Evolutionary conservation across 2,113 vertebrate species (phyloP).

Genomic region (Lethenteron camtschaticum): DNA sequence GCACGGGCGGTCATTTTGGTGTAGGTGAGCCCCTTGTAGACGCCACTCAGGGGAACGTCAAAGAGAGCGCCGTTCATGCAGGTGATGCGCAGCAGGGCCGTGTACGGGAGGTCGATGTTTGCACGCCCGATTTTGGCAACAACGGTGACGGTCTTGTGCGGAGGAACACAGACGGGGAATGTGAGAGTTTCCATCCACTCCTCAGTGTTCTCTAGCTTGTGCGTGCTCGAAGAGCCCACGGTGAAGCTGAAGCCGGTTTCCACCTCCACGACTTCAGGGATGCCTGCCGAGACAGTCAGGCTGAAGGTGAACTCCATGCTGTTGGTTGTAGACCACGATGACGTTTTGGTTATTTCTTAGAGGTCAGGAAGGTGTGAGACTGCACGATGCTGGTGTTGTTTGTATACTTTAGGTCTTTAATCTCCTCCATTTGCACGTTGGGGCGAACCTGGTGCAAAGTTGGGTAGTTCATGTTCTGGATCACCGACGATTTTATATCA

Average conservation of each 20-base stretch:
- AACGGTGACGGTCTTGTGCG: constrained; percentile 8
- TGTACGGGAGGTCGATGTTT: constrained; percentile 13
- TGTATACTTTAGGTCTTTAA: constrained; percentile 6
- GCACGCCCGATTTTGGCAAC: constrained; percentile 11
- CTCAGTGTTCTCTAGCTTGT: too few relatives aligned
- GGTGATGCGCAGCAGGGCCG: constrained; percentile 10
- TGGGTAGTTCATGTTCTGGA: constrained; percentile 11
- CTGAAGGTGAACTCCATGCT: not conserved
- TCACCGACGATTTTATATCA: constrained; percentile 9
- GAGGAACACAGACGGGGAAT: not conserved
- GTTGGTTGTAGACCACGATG: constrained; percentile 10
- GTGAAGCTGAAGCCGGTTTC: too few relatives aligned
- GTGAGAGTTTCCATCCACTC: too few relatives aligned
- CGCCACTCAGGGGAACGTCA: constrained; percentile 7
- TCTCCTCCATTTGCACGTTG: constrained; percentile 8
- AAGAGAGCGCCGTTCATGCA: constrained; percentile 10
- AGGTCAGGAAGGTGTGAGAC: constrained; percentile 6
- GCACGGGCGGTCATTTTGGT: not conserved
- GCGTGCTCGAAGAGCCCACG: too few relatives aligned
- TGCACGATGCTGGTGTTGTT: constrained; percentile 3
- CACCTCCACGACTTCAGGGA: constrained; percentile 8
- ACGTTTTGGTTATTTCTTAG: constrained; percentile 11
- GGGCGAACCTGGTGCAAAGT: constrained; percentile 9
- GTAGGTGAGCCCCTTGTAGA: constrained; percentile 10
- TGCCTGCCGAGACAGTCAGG: constrained; percentile 9